Conservation (phyloP, 2,888 invertebrate genomes). For the Drosophila atripex region DNA sequence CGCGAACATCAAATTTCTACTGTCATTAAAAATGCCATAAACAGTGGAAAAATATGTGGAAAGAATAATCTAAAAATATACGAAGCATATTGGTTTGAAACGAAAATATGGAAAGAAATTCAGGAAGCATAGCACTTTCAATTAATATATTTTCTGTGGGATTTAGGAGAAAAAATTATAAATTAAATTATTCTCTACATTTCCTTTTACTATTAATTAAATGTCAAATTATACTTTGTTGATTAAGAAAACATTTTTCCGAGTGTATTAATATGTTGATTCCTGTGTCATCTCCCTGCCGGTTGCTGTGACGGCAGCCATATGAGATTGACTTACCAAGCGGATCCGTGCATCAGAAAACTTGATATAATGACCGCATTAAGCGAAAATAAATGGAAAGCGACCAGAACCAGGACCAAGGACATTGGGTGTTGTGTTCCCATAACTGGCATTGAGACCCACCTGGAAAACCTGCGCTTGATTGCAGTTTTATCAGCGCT, state of each 20-base stretch:
- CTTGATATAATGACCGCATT: conserved; percentile 69
- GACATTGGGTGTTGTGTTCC: conserved; percentile 18
- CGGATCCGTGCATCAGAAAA: conserved; percentile 41
- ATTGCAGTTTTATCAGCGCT: conserved; percentile 50
- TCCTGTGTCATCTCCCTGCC: conserved; percentile 8
- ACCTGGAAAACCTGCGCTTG: conserved; percentile 24
- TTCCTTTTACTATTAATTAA: background rate
- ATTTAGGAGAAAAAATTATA: background rate
- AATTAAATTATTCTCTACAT: background rate
- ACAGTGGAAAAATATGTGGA: conserved; percentile 33
- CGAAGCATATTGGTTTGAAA: background rate
- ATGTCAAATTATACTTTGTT: background rate
- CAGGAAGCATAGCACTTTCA: background rate
- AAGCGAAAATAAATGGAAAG: conserved; percentile 51
- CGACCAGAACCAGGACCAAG: background rate
- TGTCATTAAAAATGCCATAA: conserved; percentile 63
- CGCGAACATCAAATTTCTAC: conserved; percentile 59
- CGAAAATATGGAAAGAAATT: background rate
- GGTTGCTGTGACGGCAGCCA: conserved; percentile 53
- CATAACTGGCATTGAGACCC: conserved; percentile 61
- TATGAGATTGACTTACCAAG: conserved; percentile 50
- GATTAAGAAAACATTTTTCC: conserved; percentile 3
- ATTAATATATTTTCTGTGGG: background rate
- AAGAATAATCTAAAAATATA: conserved; percentile 3
- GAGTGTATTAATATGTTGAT: conserved; percentile 29